Evolutionary conservation across 2,113 vertebrate species (phyloP).

Genomic region (Pygoscelis adeliae): DNA sequence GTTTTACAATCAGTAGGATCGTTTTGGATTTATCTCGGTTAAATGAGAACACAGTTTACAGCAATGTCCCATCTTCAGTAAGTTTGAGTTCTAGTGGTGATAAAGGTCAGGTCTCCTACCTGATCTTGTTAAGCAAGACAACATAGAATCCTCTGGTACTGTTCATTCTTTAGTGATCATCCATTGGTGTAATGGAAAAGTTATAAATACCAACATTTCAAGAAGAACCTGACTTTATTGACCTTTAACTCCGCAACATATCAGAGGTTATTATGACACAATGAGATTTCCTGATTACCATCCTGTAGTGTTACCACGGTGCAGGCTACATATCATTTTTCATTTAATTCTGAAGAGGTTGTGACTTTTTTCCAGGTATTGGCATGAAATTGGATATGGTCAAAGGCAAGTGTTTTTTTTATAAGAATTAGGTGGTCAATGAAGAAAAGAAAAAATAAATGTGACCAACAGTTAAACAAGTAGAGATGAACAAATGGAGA

Average conservation of each 20-base stretch:
- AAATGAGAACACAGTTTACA: not conserved
- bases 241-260: not conserved
- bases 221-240: not conserved
- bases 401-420: not conserved
- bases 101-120: not conserved
- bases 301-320: not conserved
- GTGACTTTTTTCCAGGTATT: not conserved
- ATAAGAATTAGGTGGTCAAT: not conserved
- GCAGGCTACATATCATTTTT: not conserved
- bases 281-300: not conserved
- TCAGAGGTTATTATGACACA: not conserved
- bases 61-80: not conserved
- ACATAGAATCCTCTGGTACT: not conserved
- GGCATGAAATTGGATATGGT: not conserved
- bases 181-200: not conserved
- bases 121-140: not conserved
- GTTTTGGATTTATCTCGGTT: not conserved
- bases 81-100: not conserved
- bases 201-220: not conserved
- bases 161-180: not conserved
- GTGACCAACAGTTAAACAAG: not conserved
- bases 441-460: not conserved
- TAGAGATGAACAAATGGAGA: not conserved
- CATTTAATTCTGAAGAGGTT: not conserved
- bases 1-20: not conserved